These are phyloP conservation scores for Acropora tenuis DNA, from an alignment of 64 coral and sea anemone genomes.

Conservation along the genomic window DNA sequence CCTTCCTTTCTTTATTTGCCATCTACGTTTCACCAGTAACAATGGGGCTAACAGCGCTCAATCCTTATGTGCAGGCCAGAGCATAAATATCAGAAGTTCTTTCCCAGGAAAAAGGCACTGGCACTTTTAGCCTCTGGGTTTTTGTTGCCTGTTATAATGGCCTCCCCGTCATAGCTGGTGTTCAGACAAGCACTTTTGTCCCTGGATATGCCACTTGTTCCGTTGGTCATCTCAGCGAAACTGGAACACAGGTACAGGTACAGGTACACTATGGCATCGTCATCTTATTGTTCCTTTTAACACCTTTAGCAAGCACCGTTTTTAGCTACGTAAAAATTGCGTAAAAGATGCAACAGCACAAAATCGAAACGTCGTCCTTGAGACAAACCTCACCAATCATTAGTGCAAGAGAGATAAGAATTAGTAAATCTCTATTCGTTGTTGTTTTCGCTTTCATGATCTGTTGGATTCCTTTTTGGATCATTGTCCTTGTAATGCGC, in stretches of 20 bases:
- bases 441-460: constrained; percentile 10
- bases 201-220: not conserved
- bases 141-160: not conserved
- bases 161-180: not conserved
- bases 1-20: too few species aligned
- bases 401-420: not conserved
- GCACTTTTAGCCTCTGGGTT: not conserved
- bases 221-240: not conserved
- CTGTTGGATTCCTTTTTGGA: constrained; percentile 17
- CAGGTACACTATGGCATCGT: not conserved
- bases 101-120: not conserved
- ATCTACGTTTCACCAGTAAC: too few species aligned
- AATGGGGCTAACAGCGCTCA: too few species aligned
- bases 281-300: not conserved
- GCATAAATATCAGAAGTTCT: not conserved
- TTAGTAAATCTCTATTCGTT: not conserved
- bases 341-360: not conserved
- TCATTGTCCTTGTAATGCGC: constrained; percentile 8
- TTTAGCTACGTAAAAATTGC: not conserved
- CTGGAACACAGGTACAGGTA: not conserved
- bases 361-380: not conserved
- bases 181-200: not conserved
- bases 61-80: not conserved
- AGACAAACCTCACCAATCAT: not conserved
- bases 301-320: not conserved